Evolutionary conservation across 2,797 vertebrate genomes (phyloP).

Genomic region (Tachyglossus aculeatus): DNA sequence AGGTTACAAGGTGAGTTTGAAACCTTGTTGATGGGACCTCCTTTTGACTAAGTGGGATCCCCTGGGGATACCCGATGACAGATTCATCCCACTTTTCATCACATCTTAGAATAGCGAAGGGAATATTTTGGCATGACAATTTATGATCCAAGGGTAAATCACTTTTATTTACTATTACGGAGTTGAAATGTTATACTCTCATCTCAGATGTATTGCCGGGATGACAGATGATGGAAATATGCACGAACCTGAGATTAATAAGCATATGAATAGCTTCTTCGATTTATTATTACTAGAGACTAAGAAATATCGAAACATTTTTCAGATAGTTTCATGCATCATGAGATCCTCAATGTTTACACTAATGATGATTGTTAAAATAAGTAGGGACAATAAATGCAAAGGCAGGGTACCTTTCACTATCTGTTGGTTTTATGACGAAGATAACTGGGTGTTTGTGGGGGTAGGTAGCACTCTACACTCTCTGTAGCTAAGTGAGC

Average conservation of each 20-base stretch:
- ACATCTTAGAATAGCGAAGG: background rate
- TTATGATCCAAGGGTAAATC: background rate
- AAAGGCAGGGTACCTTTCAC: background rate
- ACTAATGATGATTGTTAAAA: background rate
- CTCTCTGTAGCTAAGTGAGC: too few relatives aligned
- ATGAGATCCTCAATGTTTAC: background rate
- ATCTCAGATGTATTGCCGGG: background rate
- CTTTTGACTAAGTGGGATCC: background rate
- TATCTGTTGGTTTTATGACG: too few relatives aligned
- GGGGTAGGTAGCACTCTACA: too few relatives aligned
- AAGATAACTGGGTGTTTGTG: too few relatives aligned
- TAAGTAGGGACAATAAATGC: background rate
- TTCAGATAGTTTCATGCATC: background rate
- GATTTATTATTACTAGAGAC: background rate
- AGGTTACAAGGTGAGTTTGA: too few relatives aligned
- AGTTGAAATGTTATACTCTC: background rate
- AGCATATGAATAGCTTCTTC: background rate
- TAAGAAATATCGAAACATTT: background rate
- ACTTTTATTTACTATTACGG: background rate
- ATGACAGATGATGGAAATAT: background rate
- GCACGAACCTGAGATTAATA: background rate
- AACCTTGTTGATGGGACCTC: too few relatives aligned
- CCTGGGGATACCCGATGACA: background rate
- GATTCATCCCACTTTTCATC: background rate
- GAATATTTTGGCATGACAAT: background rate